A percentile compares a stretch with the other conserved stretches of the same genome.
Conservation (phyloP, 2,113 vertebrate genomes). For the Pyrgilauda ruficollis region DNA sequence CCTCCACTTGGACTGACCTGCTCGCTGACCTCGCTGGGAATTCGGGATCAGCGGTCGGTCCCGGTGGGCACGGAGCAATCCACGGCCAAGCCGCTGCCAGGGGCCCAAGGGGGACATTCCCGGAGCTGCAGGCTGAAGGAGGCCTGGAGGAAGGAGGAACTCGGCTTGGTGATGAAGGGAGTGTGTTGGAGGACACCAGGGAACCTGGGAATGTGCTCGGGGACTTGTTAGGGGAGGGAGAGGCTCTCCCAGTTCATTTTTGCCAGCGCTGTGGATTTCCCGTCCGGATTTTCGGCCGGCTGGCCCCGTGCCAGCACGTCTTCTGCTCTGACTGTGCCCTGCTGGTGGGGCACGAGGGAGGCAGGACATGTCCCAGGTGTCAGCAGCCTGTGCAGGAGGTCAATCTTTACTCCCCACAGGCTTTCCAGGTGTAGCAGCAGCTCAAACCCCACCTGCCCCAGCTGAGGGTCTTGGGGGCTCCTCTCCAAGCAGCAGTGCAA, state of each 20-base stretch:
- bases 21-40: not conserved
- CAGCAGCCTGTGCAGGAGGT: not conserved
- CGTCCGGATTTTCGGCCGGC: not conserved
- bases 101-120: not conserved
- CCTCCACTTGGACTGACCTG: not conserved
- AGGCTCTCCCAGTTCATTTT: not conserved
- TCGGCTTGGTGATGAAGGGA: not conserved
- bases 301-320: constrained; percentile 79
- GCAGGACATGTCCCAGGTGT: constrained; percentile 78
- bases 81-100: not conserved
- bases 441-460: not conserved
- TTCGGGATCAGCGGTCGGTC: not conserved
- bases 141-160: not conserved
- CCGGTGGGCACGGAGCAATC: not conserved
- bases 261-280: constrained; percentile 3
- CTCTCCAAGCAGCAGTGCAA: not conserved
- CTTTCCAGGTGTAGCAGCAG: not conserved
- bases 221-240: not conserved
- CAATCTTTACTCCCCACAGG: not conserved
- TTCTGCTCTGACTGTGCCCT: constrained; percentile 81
- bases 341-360: constrained; percentile 71
- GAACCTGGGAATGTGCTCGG: not conserved
- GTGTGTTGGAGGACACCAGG: not conserved
- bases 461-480: rapidly evolving
- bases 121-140: not conserved